Percentiles rank a stretch among this genome's conserved stretches.
Evolutionary conservation across 2,797 vertebrate species (phyloP).

Genomic region (Macroramphosus scolopax): DNA sequence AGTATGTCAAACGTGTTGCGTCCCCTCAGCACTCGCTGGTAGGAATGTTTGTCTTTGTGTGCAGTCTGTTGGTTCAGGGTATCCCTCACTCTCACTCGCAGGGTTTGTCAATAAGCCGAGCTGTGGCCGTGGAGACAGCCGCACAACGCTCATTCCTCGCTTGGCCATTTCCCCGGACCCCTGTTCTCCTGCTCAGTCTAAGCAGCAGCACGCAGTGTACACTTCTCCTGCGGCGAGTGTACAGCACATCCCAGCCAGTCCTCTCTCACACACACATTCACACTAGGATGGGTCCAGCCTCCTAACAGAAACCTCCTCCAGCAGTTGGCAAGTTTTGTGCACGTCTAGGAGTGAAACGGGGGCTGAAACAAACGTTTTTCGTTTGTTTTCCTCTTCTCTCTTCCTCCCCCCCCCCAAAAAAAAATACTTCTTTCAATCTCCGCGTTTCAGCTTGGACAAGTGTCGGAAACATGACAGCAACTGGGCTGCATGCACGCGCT

Average conservation of each 20-base stretch:
- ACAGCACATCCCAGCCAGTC: slow-evolving; percentile 45
- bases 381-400: neutral
- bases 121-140: slow-evolving; percentile 61
- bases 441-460: slow-evolving; percentile 25
- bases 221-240: slow-evolving; percentile 67
- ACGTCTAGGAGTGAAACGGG: slow-evolving; percentile 27
- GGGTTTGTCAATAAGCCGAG: slow-evolving; percentile 32
- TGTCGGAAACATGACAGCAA: slow-evolving; percentile 62
- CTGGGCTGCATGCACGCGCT: slow-evolving; percentile 66
- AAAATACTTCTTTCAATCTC: slow-evolving; percentile 6
- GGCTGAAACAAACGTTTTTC: slow-evolving; percentile 9
- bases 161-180: slow-evolving; percentile 47
- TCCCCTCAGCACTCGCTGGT: slow-evolving; percentile 51
- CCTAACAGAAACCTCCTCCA: slow-evolving; percentile 51
- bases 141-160: slow-evolving; percentile 50
- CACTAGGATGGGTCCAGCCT: slow-evolving; percentile 65
- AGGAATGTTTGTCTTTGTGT: slow-evolving; percentile 61
- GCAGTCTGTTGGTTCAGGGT: slow-evolving; percentile 49
- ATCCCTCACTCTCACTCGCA: slow-evolving; percentile 32
- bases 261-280: slow-evolving; percentile 26
- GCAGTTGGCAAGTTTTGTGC: slow-evolving; percentile 59
- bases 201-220: slow-evolving; percentile 80
- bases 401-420: neutral
- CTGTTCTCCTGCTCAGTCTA: slow-evolving; percentile 64
- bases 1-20: slow-evolving; percentile 37